phyloP scores from a whole-genome alignment of 2,888 invertebrate species.

The Pantelozetes paolii region DNA sequence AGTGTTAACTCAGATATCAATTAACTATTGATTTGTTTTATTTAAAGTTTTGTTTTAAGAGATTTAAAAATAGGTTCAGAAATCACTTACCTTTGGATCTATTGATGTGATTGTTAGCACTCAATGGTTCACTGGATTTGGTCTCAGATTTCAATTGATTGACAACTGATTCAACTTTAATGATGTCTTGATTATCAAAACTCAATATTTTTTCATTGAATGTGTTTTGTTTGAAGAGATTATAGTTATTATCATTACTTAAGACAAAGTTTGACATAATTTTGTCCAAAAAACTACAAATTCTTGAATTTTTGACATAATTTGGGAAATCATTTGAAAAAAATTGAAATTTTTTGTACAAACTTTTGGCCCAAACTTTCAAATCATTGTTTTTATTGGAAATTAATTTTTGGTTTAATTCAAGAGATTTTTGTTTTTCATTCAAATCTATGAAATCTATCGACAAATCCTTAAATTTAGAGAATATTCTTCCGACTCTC shows the following conservation, averaged over 20 bases:
- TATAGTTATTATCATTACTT: neutral
- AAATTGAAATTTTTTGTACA: neutral
- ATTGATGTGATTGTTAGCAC: too few species aligned
- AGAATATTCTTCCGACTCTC: neutral
- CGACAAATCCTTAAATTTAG: neutral
- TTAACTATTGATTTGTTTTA: too few species aligned
- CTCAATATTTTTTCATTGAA: too few species aligned
- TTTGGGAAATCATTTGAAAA: neutral
- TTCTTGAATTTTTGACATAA: neutral
- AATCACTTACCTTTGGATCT: too few species aligned
- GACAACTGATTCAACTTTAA: too few species aligned
- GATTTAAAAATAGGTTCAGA: too few species aligned
- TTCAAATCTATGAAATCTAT: neutral
- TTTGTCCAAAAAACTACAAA: neutral
- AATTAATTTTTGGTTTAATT: neutral
- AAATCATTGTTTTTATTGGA: neutral
- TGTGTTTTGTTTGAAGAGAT: too few species aligned
- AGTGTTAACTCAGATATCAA: too few species aligned
- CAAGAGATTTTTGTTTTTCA: neutral
- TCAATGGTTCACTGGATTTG: too few species aligned
- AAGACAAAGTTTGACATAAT: neutral
- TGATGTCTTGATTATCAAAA: too few species aligned
- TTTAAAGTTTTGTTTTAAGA: too few species aligned
- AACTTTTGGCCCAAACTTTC: neutral
- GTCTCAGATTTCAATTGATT: too few species aligned